phyloP scores from a whole-genome alignment of 2,888 invertebrate species.

The Dasysyrphus albostriatus region DNA sequence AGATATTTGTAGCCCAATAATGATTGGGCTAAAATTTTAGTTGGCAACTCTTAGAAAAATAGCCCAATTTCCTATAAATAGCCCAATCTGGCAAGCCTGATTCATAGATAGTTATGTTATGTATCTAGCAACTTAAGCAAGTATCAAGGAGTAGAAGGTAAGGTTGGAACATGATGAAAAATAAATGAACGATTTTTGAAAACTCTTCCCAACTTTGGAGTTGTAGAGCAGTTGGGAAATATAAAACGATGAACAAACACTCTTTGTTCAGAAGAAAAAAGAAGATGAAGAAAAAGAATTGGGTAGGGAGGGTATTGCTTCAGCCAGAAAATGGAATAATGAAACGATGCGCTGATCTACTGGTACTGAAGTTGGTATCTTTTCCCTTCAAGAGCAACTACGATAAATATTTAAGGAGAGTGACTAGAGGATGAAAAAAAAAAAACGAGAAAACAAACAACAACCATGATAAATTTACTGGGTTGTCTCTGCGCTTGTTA shows the following conservation, averaged over 20 bases:
- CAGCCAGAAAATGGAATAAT: constrained; percentile 9
- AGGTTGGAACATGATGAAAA: not conserved
- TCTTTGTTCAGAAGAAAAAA: not conserved
- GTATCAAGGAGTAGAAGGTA: not conserved
- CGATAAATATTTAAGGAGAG: constrained; percentile 7
- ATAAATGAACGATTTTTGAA: constrained; percentile 10
- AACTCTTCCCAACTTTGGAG: not conserved
- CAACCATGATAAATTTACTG: constrained; percentile 34
- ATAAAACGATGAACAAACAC: constrained; percentile 4
- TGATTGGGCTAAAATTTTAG: too few species aligned
- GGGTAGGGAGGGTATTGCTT: not conserved
- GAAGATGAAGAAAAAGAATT: not conserved
- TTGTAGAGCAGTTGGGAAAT: not conserved
- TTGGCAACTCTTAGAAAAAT: too few species aligned
- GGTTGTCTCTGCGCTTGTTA: constrained; percentile 57
- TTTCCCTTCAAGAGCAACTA: constrained; percentile 8
- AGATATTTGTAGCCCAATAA: too few species aligned
- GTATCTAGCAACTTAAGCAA: not conserved
- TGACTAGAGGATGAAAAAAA: not conserved
- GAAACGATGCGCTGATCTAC: constrained; percentile 5
- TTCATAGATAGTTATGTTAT: too few species aligned
- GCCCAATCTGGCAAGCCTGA: too few species aligned
- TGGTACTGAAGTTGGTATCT: not conserved
- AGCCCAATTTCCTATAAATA: too few species aligned
- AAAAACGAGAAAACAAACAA: not conserved